A percentile compares a stretch with the other conserved stretches of the same genome.
These are phyloP conservation scores for Oncopodura yosiiana DNA, from an alignment of 1,140 invertebrate genomes.

Conservation along the genomic window DNA sequence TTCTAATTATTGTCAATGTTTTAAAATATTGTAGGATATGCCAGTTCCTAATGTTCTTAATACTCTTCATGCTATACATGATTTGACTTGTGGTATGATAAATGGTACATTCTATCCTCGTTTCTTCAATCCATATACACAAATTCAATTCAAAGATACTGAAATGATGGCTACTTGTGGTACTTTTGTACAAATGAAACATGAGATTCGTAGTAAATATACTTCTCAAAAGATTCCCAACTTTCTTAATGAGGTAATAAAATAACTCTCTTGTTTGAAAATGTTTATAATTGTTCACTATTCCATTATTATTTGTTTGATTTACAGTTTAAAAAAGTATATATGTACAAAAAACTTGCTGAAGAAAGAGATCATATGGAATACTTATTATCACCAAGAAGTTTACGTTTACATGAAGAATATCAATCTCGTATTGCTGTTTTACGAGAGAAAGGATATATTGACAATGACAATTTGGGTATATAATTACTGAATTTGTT, in stretches of 20 bases:
- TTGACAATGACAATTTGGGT: constrained; percentile 61
- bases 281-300: neutral
- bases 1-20: neutral
- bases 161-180: neutral
- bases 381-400: constrained; percentile 70
- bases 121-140: neutral
- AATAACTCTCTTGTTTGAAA: neutral
- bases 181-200: neutral
- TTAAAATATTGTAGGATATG: neutral
- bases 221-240: neutral
- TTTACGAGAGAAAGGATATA: constrained; percentile 64
- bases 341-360: constrained; percentile 58
- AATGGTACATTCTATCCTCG: no score
- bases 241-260: neutral
- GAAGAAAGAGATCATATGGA: constrained; percentile 60
- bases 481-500: constrained; percentile 26
- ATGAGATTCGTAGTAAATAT: neutral
- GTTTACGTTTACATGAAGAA: constrained; percentile 74
- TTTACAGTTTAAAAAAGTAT: constrained; percentile 59
- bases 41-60: constrained; percentile 11
- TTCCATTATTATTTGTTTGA: constrained; percentile 23
- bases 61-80: neutral
- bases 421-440: constrained; percentile 75
- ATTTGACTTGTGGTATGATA: neutral
- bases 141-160: constrained; percentile 8